phyloP scores from a whole-genome alignment of 92 coral and sea anemone genomes.

The Porites cylindrica region DNA sequence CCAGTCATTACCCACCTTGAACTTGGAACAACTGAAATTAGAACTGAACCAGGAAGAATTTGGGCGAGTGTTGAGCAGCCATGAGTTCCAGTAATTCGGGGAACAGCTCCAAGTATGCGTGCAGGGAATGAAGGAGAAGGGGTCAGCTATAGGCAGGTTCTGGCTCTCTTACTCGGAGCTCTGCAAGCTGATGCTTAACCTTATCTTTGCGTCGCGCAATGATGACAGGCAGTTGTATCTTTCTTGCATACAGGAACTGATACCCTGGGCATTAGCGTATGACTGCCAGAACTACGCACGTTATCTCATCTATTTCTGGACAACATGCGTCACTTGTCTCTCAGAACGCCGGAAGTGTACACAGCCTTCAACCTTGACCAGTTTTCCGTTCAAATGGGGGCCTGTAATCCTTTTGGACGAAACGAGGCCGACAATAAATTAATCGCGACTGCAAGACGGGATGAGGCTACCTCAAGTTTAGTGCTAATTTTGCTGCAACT shows the following conservation, averaged over 20 bases:
- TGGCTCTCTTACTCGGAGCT: constrained; percentile 70
- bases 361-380: constrained; percentile 52
- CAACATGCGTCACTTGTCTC: constrained; percentile 60
- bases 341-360: constrained; percentile 62
- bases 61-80: constrained; percentile 55
- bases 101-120: constrained; percentile 52
- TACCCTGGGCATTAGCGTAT: constrained; percentile 81
- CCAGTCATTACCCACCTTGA: constrained; percentile 22
- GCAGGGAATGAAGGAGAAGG: constrained; percentile 59
- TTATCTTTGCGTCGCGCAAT: constrained; percentile 67
- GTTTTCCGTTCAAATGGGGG: constrained; percentile 69
- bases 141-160: constrained; percentile 58
- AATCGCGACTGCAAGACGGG: constrained; percentile 77
- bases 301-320: constrained; percentile 61
- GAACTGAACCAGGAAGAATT: constrained; percentile 52
- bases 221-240: constrained; percentile 77
- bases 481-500: constrained; percentile 75
- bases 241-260: constrained; percentile 68
- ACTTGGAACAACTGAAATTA: constrained; percentile 58
- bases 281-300: constrained; percentile 69
- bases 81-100: constrained; percentile 31
- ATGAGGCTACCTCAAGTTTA: constrained; percentile 76
- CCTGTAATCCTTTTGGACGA: constrained; percentile 71
- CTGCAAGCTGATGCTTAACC: constrained; percentile 60
- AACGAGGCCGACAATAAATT: constrained; percentile 78